Conservation (phyloP, 2,113 vertebrate species). For the Propithecus coquereli region DNA sequence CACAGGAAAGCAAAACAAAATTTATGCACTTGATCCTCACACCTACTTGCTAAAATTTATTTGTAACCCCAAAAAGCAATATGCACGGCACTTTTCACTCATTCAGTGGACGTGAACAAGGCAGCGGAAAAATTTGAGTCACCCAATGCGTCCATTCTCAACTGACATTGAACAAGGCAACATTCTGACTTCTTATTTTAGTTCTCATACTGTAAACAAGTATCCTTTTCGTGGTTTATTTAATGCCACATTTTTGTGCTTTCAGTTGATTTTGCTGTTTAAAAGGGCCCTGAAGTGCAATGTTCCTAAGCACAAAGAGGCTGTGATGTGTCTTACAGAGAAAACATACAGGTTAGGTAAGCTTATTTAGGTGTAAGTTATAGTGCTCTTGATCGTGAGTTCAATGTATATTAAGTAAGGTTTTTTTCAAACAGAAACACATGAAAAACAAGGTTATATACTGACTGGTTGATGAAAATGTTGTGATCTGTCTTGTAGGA, state of each 20-base stretch:
- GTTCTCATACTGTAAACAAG: neutral
- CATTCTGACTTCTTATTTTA: neutral
- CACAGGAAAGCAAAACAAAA: neutral
- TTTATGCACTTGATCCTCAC: neutral
- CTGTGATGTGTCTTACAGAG: neutral
- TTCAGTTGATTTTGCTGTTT: neutral
- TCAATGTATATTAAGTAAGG: neutral
- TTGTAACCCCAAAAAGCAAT: neutral
- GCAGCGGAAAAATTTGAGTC: neutral
- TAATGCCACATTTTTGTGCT: neutral
- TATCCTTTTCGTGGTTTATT: neutral
- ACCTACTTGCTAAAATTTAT: neutral
- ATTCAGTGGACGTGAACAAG: neutral
- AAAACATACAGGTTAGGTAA: neutral
- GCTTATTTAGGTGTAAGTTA: neutral
- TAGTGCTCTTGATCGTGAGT: neutral
- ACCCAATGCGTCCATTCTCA: neutral
- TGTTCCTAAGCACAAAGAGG: neutral
- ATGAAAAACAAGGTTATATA: neutral
- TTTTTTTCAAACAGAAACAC: neutral
- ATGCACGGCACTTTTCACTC: neutral
- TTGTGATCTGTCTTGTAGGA: neutral
- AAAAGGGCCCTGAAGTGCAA: neutral
- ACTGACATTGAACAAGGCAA: neutral
- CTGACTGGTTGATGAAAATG: neutral